Evolutionary conservation across 2,113 vertebrate genomes (phyloP), one percentile per base, ranked within the genome.

Genomic region (Muntiacus reevesi): DNA sequence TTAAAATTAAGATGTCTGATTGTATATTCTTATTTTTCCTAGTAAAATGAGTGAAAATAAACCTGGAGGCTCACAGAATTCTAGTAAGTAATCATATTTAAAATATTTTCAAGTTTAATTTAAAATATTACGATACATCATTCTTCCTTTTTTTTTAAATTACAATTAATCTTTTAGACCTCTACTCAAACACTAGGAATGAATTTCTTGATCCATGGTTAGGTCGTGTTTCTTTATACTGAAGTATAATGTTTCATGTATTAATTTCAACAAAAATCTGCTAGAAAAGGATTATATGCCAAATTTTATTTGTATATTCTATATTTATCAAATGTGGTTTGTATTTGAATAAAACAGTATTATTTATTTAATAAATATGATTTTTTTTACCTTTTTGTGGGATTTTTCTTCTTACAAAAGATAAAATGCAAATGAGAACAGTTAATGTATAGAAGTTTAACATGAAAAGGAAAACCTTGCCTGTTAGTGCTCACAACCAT

Each of bases 21-120:
- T 98, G 59, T 83, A 16, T 40, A 9, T 97, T 40, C 0, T 96
- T 98, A 25, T 96, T 98, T 98, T 97, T 95, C 23, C n/a, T 98
- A 92, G 97, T 97, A 98, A 92, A 96, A 99, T 99, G 99, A 99
- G 98, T 97, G 96, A 98, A 97, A 94, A 0, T 11, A 97, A 85
- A 85, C 59, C 97, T 84, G 92, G 84, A 92, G 96, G 94, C 15
- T 52, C 97, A 97, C 97, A 97, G 95, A 98, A 57, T 36, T 81
- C 98, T 14, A 40, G 99, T 99, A 98, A 99, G 99, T 99, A 95
- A 76, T 27, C 71, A 14, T 93, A 92, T 89, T 95, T 89, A 71
- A 94, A 97, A 52, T 92, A 81, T 81, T 95, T 89, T 90, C 40
- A 90, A 79, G 33, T 79, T 60, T 55, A 57, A 57, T 40, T 93